These are phyloP conservation scores for Hydrozoanthus gracilis DNA, from an alignment of 92 coral and sea anemone species.

Conservation along the genomic window DNA sequence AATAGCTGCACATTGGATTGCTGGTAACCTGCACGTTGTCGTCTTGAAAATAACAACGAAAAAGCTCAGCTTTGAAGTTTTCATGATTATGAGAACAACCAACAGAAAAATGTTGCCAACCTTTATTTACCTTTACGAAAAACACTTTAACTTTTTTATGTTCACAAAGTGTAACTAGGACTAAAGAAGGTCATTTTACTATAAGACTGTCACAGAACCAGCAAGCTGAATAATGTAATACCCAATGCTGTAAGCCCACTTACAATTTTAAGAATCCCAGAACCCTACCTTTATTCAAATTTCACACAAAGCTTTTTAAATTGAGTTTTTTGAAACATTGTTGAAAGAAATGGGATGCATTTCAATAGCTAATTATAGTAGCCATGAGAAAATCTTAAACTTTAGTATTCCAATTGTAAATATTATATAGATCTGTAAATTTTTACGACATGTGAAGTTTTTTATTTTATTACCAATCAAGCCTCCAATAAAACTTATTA, in stretches of 20 bases:
- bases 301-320: background rate
- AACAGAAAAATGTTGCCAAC: too few relatives aligned
- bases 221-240: background rate
- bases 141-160: too few relatives aligned
- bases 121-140: too few relatives aligned
- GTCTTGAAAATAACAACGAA: too few relatives aligned
- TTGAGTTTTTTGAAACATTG: background rate
- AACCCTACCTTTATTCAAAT: background rate
- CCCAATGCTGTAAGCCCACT: background rate
- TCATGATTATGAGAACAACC: too few relatives aligned
- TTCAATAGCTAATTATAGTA: conserved; percentile 2
- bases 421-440: background rate
- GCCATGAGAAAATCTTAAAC: background rate
- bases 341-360: conserved; percentile 13
- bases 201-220: too few relatives aligned
- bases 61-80: too few relatives aligned
- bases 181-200: too few relatives aligned
- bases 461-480: background rate
- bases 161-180: too few relatives aligned
- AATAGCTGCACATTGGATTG: too few relatives aligned
- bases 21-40: too few relatives aligned
- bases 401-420: conserved; percentile 7
- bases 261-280: background rate
- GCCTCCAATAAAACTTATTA: background rate
- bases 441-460: background rate